phyloP scores from a whole-genome alignment of 2,113 vertebrate species.

The Epinephelus fuscoguttatus region DNA sequence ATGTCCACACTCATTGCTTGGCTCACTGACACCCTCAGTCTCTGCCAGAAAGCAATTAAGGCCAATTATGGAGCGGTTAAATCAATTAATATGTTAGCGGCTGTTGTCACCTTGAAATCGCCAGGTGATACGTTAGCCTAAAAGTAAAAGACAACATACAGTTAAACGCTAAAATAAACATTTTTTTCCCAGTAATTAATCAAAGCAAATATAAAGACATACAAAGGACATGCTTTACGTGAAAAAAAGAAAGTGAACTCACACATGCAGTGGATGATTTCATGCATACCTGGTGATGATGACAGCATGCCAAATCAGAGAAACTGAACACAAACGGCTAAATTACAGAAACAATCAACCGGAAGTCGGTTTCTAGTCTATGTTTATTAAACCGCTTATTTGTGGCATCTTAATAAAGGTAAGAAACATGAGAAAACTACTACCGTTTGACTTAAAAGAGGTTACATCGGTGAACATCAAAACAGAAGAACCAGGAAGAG shows the following conservation, averaged over 20 bases:
- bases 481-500: constrained; percentile 47
- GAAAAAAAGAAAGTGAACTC: background rate
- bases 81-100: background rate
- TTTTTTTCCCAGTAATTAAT: background rate
- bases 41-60: background rate
- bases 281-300: constrained; percentile 71
- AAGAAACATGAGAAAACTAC: constrained; percentile 2
- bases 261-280: background rate
- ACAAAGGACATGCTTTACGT: background rate
- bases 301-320: constrained; percentile 65
- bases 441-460: constrained; percentile 33
- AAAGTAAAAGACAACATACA: background rate
- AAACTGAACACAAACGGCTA: background rate
- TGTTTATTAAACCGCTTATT: background rate
- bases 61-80: background rate
- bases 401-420: background rate
- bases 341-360: constrained; percentile 1
- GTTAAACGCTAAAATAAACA: background rate
- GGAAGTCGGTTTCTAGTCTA: background rate
- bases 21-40: background rate
- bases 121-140: background rate
- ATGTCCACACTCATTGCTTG: background rate
- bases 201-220: background rate
- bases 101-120: constrained; percentile 1
- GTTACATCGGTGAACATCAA: background rate